These are phyloP conservation scores for Ancistrus triradiatus DNA, from an alignment of 2,113 vertebrate species.

Conservation along the genomic window DNA sequence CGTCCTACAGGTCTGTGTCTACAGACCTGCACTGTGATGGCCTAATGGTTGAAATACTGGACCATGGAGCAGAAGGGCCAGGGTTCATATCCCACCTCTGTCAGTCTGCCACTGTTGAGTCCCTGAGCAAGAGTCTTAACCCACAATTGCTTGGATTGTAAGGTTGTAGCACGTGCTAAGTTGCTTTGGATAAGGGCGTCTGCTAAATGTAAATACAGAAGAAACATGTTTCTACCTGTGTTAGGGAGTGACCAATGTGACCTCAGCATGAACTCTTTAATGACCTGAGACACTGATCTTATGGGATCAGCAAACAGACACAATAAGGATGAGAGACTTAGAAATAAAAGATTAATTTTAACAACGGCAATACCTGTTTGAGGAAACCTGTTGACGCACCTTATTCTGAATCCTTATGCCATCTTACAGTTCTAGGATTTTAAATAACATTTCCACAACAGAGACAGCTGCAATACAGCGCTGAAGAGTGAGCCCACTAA, in stretches of 20 bases:
- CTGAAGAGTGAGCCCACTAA: no score
- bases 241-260: constrained; percentile 20
- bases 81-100: no score
- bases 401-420: not conserved
- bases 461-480: not conserved
- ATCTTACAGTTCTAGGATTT: not conserved
- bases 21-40: no score
- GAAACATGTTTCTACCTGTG: constrained; percentile 4
- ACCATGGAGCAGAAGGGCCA: no score
- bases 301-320: constrained; percentile 30
- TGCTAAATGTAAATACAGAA: no score
- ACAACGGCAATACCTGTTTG: not conserved
- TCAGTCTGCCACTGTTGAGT: no score
- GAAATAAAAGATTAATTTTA: not conserved
- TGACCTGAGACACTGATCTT: constrained; percentile 51
- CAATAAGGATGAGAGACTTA: constrained; percentile 9
- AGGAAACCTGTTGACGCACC: not conserved
- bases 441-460: not conserved
- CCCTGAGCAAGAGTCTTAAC: no score
- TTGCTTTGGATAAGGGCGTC: no score
- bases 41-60: no score
- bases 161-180: no score
- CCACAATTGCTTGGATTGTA: no score
- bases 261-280: constrained; percentile 40
- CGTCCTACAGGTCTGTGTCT: no score